Conservation (phyloP, 2,888 invertebrate genomes). For the Teleiodes luculella region DNA sequence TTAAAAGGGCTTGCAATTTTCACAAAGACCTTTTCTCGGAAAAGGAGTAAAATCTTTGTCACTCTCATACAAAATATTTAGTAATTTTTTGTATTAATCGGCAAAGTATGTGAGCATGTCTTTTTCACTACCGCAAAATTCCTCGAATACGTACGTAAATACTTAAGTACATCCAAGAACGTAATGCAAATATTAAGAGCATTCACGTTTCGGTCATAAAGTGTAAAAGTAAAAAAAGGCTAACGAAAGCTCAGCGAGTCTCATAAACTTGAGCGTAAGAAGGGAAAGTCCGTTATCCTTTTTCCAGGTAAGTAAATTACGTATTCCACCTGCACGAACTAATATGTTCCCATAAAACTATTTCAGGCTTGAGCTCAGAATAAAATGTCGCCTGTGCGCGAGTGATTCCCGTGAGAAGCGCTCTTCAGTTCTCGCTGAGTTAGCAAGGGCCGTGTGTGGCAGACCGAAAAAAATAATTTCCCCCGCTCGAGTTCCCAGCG, state of each 20-base stretch:
- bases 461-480: slow-evolving; percentile 78
- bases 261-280: slow-evolving; percentile 3
- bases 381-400: slow-evolving; percentile 45
- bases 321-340: slow-evolving; percentile 27
- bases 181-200: too few species aligned
- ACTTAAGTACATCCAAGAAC: too few species aligned
- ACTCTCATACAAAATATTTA: too few species aligned
- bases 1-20: too few species aligned
- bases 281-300: slow-evolving; percentile 16
- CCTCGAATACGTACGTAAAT: too few species aligned
- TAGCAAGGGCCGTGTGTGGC: slow-evolving; percentile 74
- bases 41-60: too few species aligned
- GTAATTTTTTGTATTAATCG: too few species aligned
- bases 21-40: too few species aligned
- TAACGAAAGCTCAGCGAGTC: not conserved
- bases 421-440: slow-evolving; percentile 64
- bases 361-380: slow-evolving; percentile 37
- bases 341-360: slow-evolving; percentile 29
- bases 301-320: slow-evolving; percentile 19
- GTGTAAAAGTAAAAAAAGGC: not conserved
- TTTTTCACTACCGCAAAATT: too few species aligned
- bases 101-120: too few species aligned
- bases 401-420: slow-evolving; percentile 55
- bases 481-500: slow-evolving; percentile 73
- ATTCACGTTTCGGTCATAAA: not conserved